Evolutionary conservation across 2,797 vertebrate species (phyloP), one percentile per base, ranked within the genome.

Genomic region (Enteromius thamalakanensis): DNA sequence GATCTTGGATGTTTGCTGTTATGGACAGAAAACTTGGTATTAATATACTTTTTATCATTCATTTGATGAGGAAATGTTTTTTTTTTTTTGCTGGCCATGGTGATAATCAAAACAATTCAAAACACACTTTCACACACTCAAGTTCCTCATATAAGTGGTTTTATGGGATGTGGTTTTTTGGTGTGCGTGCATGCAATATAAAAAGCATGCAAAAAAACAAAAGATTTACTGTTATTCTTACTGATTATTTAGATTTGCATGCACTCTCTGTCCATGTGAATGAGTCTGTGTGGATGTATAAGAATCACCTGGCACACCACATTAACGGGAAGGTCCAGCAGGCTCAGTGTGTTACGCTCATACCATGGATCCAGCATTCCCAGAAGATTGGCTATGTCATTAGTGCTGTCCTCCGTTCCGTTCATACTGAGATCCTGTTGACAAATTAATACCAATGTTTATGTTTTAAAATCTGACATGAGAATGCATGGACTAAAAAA

Each of bases 341-440:
- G 93, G 84, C 95, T 96, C 21, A 97, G 95, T 37, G 97, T 95
- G 7, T 99, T 99, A 80, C 97, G 95, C 88, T 98, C 95, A 58
- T 99, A 99, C 98, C 98, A 99, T 17, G 98, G 97, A 87, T 99
- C 98, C 89, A 99, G 90, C 96, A 98, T 96, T 45, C 98, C 98
- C 0, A 99, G 93, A 88, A 98, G 97, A 86, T 93, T 93, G 72
- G 97, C 97, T 51, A 99, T 97, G 87, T 99, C 96, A 0, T 96
- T 98, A 83, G 97, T 98, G 89, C 97, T 98, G 93, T 94, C 92
- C 79, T 95, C 96, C 40, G 72, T 42, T 42, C 62, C 84, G 5
- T 11, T 47, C 32, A 26, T 62, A 51, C 79, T 84, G 9, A 89
- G 76, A 45, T 92, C 93, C 94, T 95, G 87, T 7, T 87, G 60